Evolutionary conservation across 2,888 invertebrate genomes (phyloP).

Genomic region (Pharmacophagus antenor): DNA sequence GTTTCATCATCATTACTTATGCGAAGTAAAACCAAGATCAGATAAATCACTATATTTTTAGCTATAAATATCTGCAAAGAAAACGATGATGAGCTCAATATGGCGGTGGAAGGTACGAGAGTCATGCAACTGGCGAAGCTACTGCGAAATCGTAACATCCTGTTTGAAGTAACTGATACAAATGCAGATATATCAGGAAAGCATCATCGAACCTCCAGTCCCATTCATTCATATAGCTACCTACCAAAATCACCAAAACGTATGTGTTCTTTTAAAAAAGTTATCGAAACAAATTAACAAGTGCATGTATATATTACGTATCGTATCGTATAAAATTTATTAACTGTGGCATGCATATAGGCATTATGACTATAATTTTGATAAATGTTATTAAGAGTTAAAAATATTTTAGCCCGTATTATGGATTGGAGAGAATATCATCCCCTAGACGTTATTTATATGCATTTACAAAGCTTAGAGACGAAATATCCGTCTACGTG

Average conservation of each 20-base stretch:
- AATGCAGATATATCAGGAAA: constrained; percentile 16
- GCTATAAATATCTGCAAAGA: constrained; percentile 67
- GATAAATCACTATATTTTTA: constrained; percentile 38
- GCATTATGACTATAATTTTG: neutral
- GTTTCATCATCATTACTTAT: too few relatives aligned
- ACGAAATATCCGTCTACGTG: constrained; percentile 87
- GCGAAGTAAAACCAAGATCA: too few relatives aligned
- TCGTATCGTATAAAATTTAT: too few relatives aligned
- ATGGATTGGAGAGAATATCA: constrained; percentile 91
- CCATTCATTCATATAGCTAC: neutral
- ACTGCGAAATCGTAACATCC: constrained; percentile 56
- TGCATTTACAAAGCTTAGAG: constrained; percentile 86
- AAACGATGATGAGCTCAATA: constrained; percentile 45
- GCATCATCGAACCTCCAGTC: constrained; percentile 1
- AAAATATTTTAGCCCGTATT: constrained; percentile 41
- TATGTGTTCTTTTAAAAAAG: neutral
- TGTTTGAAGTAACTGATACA: constrained; percentile 49
- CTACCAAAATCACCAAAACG: constrained; percentile 9
- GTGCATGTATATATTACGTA: neutral
- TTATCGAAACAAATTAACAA: neutral
- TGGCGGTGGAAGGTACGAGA: constrained; percentile 59
- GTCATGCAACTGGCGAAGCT: constrained; percentile 57
- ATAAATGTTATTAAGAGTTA: neutral
- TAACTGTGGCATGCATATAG: too few relatives aligned
- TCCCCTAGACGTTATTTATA: constrained; percentile 84